Evolutionary conservation across 1,140 invertebrate species (phyloP).

Genomic region (Bombus superbus): DNA sequence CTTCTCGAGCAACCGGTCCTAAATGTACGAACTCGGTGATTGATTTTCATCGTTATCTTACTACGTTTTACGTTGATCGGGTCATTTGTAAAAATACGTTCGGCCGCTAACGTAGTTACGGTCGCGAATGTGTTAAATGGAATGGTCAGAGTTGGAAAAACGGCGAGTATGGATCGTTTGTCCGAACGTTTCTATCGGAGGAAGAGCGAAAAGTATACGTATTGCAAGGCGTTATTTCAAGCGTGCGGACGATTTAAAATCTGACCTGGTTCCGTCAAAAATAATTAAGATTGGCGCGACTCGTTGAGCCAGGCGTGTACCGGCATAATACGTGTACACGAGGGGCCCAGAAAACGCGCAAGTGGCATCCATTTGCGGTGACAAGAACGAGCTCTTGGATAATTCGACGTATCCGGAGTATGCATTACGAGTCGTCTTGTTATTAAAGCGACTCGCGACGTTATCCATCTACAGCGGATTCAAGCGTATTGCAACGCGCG

Average conservation of each 20-base stretch:
- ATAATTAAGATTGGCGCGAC: conserved; percentile 58
- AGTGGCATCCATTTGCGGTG: conserved; percentile 51
- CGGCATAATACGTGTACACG: conserved; percentile 44
- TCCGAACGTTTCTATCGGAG: background rate
- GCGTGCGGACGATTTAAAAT: conserved; percentile 44
- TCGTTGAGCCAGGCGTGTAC: conserved; percentile 41
- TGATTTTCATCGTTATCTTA: too few relatives aligned
- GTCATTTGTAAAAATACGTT: too few relatives aligned
- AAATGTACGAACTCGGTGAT: too few relatives aligned
- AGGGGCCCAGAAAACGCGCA: conserved; percentile 40
- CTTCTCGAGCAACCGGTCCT: too few relatives aligned
- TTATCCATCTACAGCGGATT: too few relatives aligned
- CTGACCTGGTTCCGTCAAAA: conserved; percentile 48
- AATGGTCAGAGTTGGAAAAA: background rate
- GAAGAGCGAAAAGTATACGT: background rate
- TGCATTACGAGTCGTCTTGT: conserved; percentile 10
- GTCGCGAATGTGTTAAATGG: background rate
- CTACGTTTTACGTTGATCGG: background rate
- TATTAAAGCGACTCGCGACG: conserved; percentile 25
- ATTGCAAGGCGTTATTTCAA: conserved; percentile 8
- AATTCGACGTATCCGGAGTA: conserved; percentile 53
- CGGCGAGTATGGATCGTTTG: background rate
- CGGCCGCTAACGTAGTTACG: background rate
- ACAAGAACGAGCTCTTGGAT: conserved; percentile 24
- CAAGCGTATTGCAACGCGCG: background rate